Conservation (phyloP, 2,113 vertebrate genomes). For the Ictalurus furcatus region DNA sequence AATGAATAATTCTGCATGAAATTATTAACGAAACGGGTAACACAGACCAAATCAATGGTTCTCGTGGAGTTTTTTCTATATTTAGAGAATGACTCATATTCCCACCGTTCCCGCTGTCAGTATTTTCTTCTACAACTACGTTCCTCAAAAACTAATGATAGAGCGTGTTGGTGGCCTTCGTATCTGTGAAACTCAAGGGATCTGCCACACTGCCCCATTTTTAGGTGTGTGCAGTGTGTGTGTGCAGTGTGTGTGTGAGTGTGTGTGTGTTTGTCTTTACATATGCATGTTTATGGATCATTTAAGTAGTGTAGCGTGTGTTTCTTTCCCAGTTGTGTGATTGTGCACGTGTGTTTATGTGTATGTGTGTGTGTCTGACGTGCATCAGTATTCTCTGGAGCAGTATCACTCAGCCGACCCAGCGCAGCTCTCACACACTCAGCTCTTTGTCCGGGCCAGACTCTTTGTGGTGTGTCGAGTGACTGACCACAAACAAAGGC, state of each 20-base stretch:
- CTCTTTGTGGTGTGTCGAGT: conserved; percentile 73
- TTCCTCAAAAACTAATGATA: conserved; percentile 27
- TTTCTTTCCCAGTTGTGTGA: background rate
- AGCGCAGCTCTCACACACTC: conserved; percentile 63
- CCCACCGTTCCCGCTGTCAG: background rate
- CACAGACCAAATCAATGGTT: conserved; percentile 15
- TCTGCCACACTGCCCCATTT: conserved; percentile 30
- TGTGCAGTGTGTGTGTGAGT: background rate
- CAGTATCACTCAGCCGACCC: conserved; percentile 63
- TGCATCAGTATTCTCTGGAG: conserved; percentile 55
- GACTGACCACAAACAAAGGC: conserved; percentile 78
- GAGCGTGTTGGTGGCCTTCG: conserved; percentile 22
- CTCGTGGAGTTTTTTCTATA: background rate
- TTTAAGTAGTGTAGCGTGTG: conserved; percentile 2
- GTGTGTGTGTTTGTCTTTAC: background rate
- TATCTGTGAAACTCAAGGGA: conserved; percentile 12
- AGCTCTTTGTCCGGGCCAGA: conserved; percentile 70
- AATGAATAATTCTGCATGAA: conserved; percentile 2
- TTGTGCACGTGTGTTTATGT: conserved; percentile 3
- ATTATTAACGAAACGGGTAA: background rate
- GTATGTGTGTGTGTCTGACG: conserved; percentile 12
- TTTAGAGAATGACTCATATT: background rate
- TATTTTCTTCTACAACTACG: conserved; percentile 12
- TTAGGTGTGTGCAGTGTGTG: conserved; percentile 13
- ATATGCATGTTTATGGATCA: conserved; percentile 27